Evolutionary conservation across 2,797 vertebrate genomes (phyloP), one percentile per base, ranked within the genome.

Genomic region (Babyrousa celebensis): DNA sequence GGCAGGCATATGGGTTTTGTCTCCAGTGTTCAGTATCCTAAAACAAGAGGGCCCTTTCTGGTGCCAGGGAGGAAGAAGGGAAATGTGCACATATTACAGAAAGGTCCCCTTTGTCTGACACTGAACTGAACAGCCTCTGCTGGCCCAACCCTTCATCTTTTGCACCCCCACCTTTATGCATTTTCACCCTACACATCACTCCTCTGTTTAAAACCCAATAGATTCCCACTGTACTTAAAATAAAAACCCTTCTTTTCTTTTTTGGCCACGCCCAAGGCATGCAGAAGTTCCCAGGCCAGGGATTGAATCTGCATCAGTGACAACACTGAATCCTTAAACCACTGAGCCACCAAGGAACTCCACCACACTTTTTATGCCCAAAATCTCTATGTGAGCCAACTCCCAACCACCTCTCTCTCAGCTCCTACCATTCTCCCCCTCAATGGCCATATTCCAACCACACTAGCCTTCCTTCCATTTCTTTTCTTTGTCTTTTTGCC

Each of bases 131-230:
- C 20, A 52, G 25, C 27, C 14, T 74, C 43, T 2, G 25, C 0
- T n/a, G 93, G 74, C 36, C 25, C 21, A 89, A 75, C 27, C 78
- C 86, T 67, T 67, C 60, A 0, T 14, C 12, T 65, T 87, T 3
- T 17, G n/a, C n/a, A 67, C 32, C 2, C 20, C 36, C 40, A 60
- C 12, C 25, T 72, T 67, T 67, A 78, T 56, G 36, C 32, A 58
- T 62, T 85, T 60, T 86, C 12, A 80, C 36, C 58, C 20, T 82
- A n/a, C 29, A 32, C 7, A 56, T 4, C 54, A 87, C 16, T 54
- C 62, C 54, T 90, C 92, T 94, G 77, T 71, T 87, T 65, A 86
- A 63, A 85, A 95, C 32, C 71, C 82, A 54, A 56, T 0, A 93
- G 18, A 85, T 54, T 60, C 27, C 70, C 48, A 67, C 0, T 25